phyloP scores from a whole-genome alignment of 2,888 invertebrate genomes.

The Malthinus flaveolus region DNA sequence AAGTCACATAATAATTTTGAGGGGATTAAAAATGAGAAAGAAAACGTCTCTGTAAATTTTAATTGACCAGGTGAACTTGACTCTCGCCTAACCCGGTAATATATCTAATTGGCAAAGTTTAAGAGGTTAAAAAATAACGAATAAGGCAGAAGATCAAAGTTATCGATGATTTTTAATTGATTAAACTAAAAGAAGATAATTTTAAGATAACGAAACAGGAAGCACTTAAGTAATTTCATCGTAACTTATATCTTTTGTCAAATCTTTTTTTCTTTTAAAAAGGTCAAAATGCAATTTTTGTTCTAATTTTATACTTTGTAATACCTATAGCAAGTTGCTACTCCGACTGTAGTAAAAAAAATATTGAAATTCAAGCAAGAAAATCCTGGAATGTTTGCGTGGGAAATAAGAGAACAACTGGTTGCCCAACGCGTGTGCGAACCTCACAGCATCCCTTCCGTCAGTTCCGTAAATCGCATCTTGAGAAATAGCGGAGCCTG shows the following conservation, averaged over 20 bases:
- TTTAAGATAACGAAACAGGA: not conserved
- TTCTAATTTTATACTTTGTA: constrained; percentile 2
- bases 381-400: constrained; percentile 95
- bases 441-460: constrained; percentile 87
- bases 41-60: no score
- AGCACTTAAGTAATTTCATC: constrained; percentile 5
- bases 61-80: no score
- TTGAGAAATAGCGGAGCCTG: constrained; percentile 85
- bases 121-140: no score
- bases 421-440: constrained; percentile 90
- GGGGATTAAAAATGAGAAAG: no score
- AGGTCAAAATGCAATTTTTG: not conserved
- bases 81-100: no score
- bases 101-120: no score
- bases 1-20: no score
- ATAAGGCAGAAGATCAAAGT: no score
- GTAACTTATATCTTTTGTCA: no score
- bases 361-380: constrained; percentile 92
- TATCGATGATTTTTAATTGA: no score
- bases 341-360: constrained; percentile 93
- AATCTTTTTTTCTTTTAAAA: not conserved
- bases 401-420: constrained; percentile 92
- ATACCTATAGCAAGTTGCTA: constrained; percentile 89
- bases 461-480: constrained; percentile 93
- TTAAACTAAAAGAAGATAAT: no score